These are phyloP conservation scores for Ondatra zibethicus DNA, from an alignment of 2,113 vertebrate genomes.

Conservation along the genomic window DNA sequence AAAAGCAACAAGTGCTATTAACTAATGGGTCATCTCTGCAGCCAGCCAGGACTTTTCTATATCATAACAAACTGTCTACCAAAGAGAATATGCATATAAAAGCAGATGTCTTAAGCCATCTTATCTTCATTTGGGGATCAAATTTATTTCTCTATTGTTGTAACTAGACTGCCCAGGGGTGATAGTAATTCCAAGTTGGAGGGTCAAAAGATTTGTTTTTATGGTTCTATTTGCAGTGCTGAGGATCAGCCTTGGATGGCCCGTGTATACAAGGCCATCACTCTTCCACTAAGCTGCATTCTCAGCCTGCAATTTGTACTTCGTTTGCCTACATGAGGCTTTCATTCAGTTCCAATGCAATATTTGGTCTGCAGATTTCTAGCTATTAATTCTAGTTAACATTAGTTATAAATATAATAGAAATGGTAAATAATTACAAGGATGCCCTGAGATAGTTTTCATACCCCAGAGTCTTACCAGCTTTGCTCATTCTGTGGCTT, in stretches of 20 bases:
- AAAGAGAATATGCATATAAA: not conserved
- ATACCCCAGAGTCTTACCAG: not conserved
- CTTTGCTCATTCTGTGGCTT: not conserved
- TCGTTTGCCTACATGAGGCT: not conserved
- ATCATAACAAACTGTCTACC: not conserved
- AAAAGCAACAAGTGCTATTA: not conserved
- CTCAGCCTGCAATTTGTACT: not conserved
- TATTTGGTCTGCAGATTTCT: slow-evolving; percentile 1
- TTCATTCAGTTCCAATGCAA: not conserved
- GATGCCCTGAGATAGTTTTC: not conserved
- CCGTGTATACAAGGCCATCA: not conserved
- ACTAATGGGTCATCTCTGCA: not conserved
- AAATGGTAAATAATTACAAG: slow-evolving; percentile 20
- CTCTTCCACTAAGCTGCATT: not conserved
- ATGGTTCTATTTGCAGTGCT: too few relatives aligned
- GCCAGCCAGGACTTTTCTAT: not conserved
- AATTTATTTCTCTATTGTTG: not conserved
- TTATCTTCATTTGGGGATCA: not conserved
- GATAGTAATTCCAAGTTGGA: not conserved
- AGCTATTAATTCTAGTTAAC: not conserved
- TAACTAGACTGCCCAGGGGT: not conserved
- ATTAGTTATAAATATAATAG: not conserved
- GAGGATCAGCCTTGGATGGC: too few relatives aligned
- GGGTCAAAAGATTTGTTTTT: not conserved
- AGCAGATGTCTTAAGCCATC: not conserved